Conservation (phyloP, 2,113 vertebrate species). For the Steatornis caripensis region DNA sequence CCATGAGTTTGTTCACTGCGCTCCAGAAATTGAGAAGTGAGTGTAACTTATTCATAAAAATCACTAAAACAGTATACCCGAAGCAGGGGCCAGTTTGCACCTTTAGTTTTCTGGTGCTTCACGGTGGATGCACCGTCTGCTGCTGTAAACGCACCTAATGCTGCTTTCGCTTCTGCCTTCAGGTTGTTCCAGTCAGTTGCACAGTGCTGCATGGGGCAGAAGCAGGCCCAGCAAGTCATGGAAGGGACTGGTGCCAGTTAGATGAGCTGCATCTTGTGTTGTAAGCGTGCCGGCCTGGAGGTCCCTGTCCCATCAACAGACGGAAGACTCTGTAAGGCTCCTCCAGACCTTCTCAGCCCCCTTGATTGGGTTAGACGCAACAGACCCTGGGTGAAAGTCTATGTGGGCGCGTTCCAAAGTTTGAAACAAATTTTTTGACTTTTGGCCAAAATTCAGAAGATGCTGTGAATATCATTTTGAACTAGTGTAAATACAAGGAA, state of each 20-base stretch:
- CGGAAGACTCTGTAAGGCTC: conserved; percentile 75
- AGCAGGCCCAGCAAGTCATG: conserved; percentile 99
- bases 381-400: conserved; percentile 57
- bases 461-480: conserved; percentile 96
- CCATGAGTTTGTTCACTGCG: conserved; percentile 98
- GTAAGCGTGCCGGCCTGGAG: conserved; percentile 31
- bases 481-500: conserved; percentile 95
- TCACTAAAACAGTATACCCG: accelerated
- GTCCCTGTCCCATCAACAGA: conserved; percentile 47
- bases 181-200: conserved; percentile 99
- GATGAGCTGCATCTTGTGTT: conserved; percentile 37
- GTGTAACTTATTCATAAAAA: conserved; percentile 20
- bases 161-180: not conserved
- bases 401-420: conserved; percentile 78
- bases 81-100: not conserved
- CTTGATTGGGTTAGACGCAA: conserved; percentile 50
- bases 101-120: not conserved
- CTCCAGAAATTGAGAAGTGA: conserved; percentile 99
- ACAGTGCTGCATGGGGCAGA: conserved; percentile 99
- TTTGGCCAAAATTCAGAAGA: conserved; percentile 85
- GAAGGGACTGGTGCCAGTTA: conserved; percentile 98
- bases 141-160: accelerated
- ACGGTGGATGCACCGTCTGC: accelerated
- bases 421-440: conserved; percentile 75
- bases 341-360: conserved; percentile 65